A percentile compares a stretch with the other conserved stretches of the same genome.
These are phyloP conservation scores for Mamestra configurata DNA, from an alignment of 1,140 invertebrate species.

Conservation along the genomic window DNA sequence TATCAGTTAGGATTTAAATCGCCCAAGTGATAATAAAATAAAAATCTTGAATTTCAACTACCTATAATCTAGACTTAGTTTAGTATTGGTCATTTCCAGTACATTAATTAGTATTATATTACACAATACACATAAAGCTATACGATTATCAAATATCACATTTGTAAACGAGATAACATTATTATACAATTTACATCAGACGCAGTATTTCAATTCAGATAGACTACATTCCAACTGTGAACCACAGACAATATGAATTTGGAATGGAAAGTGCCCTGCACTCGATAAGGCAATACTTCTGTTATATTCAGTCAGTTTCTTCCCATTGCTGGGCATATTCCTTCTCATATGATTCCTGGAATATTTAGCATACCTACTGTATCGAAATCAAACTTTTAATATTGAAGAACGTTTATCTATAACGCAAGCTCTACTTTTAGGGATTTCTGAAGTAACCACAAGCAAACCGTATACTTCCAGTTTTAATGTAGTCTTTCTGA, in stretches of 20 bases:
- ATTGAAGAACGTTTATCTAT: too few species aligned
- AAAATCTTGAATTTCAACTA: not conserved
- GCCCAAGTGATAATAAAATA: too few species aligned
- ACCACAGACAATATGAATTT: not conserved
- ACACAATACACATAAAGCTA: conserved; percentile 17
- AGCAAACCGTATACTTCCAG: too few species aligned
- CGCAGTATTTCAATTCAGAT: not conserved
- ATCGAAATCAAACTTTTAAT: too few species aligned
- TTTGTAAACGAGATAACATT: conserved; percentile 34
- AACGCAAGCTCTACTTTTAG: too few species aligned
- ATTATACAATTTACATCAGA: conserved; percentile 15
- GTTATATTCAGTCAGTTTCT: too few species aligned
- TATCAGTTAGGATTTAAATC: too few species aligned
- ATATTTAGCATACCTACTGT: too few species aligned
- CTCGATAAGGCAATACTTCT: too few species aligned
- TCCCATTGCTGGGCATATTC: too few species aligned
- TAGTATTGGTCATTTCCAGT: conserved; percentile 42
- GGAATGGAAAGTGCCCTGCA: not conserved
- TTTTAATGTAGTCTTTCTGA: not conserved
- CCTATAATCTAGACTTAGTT: conserved; percentile 1
- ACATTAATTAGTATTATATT: conserved; percentile 25
- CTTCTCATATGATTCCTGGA: too few species aligned
- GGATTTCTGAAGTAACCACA: too few species aligned
- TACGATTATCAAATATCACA: conserved; percentile 33
- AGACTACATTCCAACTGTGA: not conserved